phyloP scores from a whole-genome alignment of 2,113 vertebrate genomes.

The Electrona antarctica region DNA sequence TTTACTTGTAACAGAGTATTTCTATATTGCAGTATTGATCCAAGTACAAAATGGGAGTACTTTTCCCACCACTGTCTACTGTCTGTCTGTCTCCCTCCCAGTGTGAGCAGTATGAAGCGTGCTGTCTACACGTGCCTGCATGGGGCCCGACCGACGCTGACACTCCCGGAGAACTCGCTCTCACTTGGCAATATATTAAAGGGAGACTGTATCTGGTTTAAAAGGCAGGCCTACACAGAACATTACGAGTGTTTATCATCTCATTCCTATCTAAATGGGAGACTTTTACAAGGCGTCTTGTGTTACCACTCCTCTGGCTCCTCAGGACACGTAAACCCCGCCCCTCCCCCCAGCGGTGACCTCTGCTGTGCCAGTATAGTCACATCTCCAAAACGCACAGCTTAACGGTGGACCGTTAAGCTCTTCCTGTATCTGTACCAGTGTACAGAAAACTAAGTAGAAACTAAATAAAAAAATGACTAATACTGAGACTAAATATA shows the following conservation, averaged over 20 bases:
- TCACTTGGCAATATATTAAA: slow-evolving; percentile 17
- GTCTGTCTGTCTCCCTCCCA: neutral
- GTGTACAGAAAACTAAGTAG: too few relatives aligned
- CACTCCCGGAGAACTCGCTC: slow-evolving; percentile 12
- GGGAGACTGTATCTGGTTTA: slow-evolving; percentile 9
- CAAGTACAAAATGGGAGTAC: too few relatives aligned
- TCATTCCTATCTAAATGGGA: slow-evolving; percentile 45
- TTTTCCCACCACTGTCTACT: too few relatives aligned
- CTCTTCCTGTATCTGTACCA: too few relatives aligned
- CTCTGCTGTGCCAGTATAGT: too few relatives aligned
- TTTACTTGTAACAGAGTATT: too few relatives aligned
- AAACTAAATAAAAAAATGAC: too few relatives aligned
- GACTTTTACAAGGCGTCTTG: slow-evolving; percentile 18
- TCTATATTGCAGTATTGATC: too few relatives aligned
- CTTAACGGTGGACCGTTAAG: too few relatives aligned
- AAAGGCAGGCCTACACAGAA: too few relatives aligned
- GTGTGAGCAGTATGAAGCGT: slow-evolving; percentile 31
- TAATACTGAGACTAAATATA: too few relatives aligned
- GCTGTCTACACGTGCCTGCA: slow-evolving; percentile 31
- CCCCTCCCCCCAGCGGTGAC: slow-evolving; percentile 5
- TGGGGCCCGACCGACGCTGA: neutral
- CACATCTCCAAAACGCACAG: too few relatives aligned
- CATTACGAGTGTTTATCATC: slow-evolving; percentile 41
- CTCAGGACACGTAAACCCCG: slow-evolving; percentile 29
- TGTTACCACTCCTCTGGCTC: slow-evolving; percentile 32